Conservation (phyloP, 2,797 vertebrate species). For the Helostoma temminkii region DNA sequence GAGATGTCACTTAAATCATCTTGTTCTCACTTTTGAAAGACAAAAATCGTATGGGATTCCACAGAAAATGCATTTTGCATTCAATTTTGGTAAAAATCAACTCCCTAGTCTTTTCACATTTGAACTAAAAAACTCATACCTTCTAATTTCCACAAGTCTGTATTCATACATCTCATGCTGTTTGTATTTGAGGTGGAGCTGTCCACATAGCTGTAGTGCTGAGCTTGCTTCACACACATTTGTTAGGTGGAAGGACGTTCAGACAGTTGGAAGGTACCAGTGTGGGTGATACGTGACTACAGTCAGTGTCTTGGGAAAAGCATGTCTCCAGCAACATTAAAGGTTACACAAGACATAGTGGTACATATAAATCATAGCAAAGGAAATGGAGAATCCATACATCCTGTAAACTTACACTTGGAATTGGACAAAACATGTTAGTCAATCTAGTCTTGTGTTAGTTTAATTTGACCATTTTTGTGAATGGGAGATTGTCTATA, state of each 20-base stretch:
- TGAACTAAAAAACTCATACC: no score
- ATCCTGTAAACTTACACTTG: not conserved
- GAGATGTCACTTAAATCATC: not conserved
- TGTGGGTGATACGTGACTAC: not conserved
- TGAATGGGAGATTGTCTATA: not conserved
- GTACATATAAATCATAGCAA: not conserved
- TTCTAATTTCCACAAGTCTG: no score
- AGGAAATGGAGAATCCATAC: not conserved
- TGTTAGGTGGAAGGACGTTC: not conserved
- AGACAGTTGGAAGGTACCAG: not conserved
- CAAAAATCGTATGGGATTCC: not conserved
- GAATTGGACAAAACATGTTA: not conserved
- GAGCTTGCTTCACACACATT: not conserved
- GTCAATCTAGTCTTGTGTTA: not conserved
- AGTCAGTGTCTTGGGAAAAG: not conserved
- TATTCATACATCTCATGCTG: not conserved
- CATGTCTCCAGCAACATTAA: not conserved
- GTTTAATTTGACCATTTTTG: not conserved
- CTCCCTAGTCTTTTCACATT: no score
- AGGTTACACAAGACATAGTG: not conserved
- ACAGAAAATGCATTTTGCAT: no score
- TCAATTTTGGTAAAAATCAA: no score
- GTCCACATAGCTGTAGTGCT: constrained; percentile 24
- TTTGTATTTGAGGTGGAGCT: constrained; percentile 12
- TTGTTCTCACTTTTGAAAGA: no score